Evolutionary conservation across 2,113 vertebrate species (phyloP).

Genomic region (Cyprinus carpio): DNA sequence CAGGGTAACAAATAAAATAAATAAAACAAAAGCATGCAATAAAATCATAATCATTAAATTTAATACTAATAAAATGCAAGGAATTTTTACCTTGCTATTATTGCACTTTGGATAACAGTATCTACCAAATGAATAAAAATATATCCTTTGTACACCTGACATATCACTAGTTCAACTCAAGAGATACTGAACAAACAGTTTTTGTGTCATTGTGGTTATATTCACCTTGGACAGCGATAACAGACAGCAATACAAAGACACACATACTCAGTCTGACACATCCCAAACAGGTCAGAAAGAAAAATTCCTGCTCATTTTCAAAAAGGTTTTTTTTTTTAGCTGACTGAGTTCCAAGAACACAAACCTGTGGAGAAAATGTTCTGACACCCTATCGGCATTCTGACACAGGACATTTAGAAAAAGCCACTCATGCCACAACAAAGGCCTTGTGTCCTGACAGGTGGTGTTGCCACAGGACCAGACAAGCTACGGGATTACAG

Average conservation of each 20-base stretch:
- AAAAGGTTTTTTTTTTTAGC: background rate
- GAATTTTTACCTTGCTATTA: background rate
- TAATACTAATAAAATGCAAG: too few relatives aligned
- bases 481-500: constrained; percentile 39
- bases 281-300: background rate
- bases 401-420: constrained; percentile 24
- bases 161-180: background rate
- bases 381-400: background rate
- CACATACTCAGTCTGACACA: background rate
- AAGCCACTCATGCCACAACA: constrained; percentile 14
- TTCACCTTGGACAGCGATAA: background rate
- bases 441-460: constrained; percentile 27
- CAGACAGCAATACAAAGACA: background rate
- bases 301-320: background rate
- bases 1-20: background rate
- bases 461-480: constrained; percentile 31
- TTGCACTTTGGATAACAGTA: background rate
- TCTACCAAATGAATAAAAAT: background rate
- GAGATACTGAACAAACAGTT: background rate
- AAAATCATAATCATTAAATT: background rate
- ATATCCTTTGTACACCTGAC: background rate
- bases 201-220: too few relatives aligned
- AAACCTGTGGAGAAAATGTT: background rate
- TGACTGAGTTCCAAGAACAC: background rate
- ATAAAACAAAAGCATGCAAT: background rate